Percentiles rank a stretch among this genome's conserved stretches.
Conservation (phyloP, 2,797 vertebrate genomes). For the Peromyscus melanophrys region DNA sequence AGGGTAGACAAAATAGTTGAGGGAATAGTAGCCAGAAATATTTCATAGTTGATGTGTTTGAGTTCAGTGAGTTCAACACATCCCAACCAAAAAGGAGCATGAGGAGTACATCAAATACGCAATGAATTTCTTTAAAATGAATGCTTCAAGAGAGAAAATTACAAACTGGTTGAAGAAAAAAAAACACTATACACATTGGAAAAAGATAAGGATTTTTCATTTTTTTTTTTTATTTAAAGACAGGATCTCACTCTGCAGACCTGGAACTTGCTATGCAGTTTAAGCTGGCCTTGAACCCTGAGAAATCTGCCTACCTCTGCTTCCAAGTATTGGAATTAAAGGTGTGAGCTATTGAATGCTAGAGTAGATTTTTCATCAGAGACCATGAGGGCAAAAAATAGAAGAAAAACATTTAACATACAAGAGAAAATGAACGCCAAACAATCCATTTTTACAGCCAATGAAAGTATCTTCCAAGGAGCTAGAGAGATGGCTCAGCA, state of each 20-base stretch:
- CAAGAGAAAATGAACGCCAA: background rate
- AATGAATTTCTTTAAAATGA: background rate
- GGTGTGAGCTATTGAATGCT: background rate
- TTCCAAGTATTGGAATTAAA: background rate
- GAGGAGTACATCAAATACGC: background rate
- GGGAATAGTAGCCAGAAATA: conserved; percentile 22
- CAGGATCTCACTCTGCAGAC: background rate
- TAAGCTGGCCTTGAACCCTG: background rate
- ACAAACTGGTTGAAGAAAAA: background rate
- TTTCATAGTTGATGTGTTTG: conserved; percentile 14
- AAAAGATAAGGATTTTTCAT: background rate
- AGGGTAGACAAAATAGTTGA: background rate
- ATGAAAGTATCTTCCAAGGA: background rate
- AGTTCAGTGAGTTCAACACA: background rate
- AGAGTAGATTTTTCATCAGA: background rate
- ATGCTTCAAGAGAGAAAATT: background rate
- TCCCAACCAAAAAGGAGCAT: background rate
- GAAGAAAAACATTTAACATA: conserved; percentile 1
- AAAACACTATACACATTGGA: background rate
- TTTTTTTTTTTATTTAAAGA: background rate
- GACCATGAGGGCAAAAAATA: background rate
- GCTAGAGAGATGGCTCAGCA: too few species aligned
- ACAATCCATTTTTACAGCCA: background rate
- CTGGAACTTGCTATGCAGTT: background rate
- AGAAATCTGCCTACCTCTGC: background rate